Base-by-base conservation (phyloP, 2,113 vertebrate genomes). In the Pycnonotus jocosus region DNA sequence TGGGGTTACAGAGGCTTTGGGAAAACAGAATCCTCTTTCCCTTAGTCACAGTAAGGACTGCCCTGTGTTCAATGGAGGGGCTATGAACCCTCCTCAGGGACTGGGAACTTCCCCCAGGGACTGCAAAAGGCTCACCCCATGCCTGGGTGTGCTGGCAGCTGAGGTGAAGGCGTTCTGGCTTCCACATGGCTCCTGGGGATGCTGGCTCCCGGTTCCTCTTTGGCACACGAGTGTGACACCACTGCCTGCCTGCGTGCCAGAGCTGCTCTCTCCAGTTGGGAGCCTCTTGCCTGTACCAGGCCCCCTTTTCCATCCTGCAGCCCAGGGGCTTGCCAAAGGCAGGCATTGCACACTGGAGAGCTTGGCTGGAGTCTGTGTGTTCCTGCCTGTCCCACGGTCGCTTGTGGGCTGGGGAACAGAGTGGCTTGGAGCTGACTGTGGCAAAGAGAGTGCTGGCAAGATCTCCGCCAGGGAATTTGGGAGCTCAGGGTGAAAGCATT, bases 1-100 rank as follows among this genome's bases (percentile, higher is more conserved):
- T 40, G 50, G 94, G 95, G 96, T 97, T 97, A 97, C 47, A 0
- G 86, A 96, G 93, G 82, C 91, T 97, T 97, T 95, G 89, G 88
- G 95, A 96, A 97, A 92, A 86, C 76, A 88, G 96, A 97, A 94
- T 94, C 92, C 82, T 93, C 89, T 94, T 95, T 78, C 88, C 82
- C 88, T 94, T 94, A 97, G 94, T 95, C 96, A 95, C 87, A 88
- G 77, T 65, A 44, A 82, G 72, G 79, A 47, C 73, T 90, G 84
- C 54, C 66, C 57, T 4, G 5, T 83, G 79, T 58, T 94, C 8
- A 25, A 12, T 8, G 56, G 70, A 76, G 65, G 17, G 50, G 22
- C 54, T 81, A 10, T 83, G 54, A 58, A 64, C n/a, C 30, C 18
- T 90, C 5, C 28, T 57, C 0, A 9, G 31, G 81, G 31, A 13